These are phyloP conservation scores for Limnephilus marmoratus DNA, from an alignment of 2,888 invertebrate genomes.

Conservation along the genomic window DNA sequence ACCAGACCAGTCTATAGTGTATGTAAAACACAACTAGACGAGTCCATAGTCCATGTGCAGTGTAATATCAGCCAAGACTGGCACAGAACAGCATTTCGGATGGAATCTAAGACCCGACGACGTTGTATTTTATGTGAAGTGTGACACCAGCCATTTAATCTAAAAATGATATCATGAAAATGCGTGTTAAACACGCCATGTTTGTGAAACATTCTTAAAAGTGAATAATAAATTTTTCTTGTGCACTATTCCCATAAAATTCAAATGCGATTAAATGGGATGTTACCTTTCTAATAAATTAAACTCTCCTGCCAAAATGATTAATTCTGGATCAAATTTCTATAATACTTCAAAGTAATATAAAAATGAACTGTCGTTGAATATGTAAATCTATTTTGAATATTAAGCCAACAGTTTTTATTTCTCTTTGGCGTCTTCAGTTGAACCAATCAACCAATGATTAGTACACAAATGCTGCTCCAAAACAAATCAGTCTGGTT, in stretches of 20 bases:
- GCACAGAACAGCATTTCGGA: background rate
- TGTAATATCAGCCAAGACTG: background rate
- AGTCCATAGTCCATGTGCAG: background rate
- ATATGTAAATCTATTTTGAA: conserved; percentile 60
- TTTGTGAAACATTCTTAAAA: background rate
- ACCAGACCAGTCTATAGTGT: too few relatives aligned
- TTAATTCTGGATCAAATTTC: background rate
- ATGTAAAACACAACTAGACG: background rate
- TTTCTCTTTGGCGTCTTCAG: background rate
- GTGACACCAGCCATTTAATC: background rate
- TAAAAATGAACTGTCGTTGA: conserved; percentile 57
- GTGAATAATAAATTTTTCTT: background rate
- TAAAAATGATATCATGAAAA: background rate
- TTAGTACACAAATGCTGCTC: background rate
- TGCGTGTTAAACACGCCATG: background rate
- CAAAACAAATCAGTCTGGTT: background rate
- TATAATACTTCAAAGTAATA: background rate
- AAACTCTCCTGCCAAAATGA: background rate
- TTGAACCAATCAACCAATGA: background rate
- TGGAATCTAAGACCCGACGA: background rate
- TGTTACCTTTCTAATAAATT: background rate
- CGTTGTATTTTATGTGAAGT: background rate
- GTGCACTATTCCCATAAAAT: background rate
- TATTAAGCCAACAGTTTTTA: conserved; percentile 61
- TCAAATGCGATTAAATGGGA: background rate